Base-by-base conservation (phyloP, 1,140 invertebrate species). In the Popillia japonica region DNA sequence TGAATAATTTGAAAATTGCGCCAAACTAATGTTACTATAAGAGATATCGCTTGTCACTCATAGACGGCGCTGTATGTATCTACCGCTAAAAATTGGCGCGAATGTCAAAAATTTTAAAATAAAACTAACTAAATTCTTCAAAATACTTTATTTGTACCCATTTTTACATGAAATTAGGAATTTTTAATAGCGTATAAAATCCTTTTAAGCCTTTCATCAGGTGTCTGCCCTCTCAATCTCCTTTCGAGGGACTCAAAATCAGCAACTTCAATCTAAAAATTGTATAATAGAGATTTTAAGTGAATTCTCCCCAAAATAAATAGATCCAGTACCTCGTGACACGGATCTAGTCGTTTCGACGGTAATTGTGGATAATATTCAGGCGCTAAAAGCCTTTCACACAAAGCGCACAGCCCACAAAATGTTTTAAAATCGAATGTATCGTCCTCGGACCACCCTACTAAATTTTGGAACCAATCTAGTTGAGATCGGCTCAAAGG, bases 381-480 rank as follows among this genome's bases (percentile, higher is more conserved):
- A 2, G 80, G 80, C n/a, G 86, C 86, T 75, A 86, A 85, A 59
- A 92, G 83, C 77, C 93, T 86, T 83, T 94, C 92, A 80, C 90
- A 91, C 6, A 91, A 85, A 0, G 91, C 92, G 81, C 92, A 93
- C 17, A 93, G 83, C 10, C 92, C 92, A 82, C 92, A 92, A 90
- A 92, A 94, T 3, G 88, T 90, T 59, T 90, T 87, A 83, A 92
- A 93, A 83, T 91, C 89, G 20, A 93, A 80, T 0, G 87, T 84
- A 68, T 90, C 88, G 1, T 85, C 83, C 22, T 86, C 83, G 0
- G 87, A 83, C 86, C 90, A 91, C 14, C 87, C 88, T 78, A 92
- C 86, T 3, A 90, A 82, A 27, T 77, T 78, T 41, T 83, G 84
- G 64, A 92, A 89, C 17, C 89, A 82, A 10, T 76, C 80, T 3